A percentile compares a stretch with the other conserved stretches of the same genome.
These are phyloP conservation scores for Halocaridina rubra DNA, from an alignment of 2,888 invertebrate species.

Conservation along the genomic window DNA sequence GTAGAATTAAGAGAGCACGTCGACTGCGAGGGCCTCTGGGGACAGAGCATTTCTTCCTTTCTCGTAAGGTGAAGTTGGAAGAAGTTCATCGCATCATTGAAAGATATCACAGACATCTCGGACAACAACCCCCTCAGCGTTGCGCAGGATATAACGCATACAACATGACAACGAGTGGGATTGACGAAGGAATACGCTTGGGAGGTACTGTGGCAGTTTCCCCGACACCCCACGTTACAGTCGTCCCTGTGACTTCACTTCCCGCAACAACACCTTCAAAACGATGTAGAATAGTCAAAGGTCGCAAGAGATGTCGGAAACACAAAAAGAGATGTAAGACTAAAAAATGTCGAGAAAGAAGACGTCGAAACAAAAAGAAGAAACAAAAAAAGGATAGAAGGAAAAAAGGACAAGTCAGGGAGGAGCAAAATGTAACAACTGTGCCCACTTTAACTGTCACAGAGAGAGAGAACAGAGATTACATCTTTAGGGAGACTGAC, in stretches of 20 bases:
- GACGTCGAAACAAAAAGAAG: constrained; percentile 13
- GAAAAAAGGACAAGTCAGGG: not conserved
- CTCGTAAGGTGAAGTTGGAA: constrained; percentile 7
- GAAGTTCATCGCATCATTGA: constrained; percentile 29
- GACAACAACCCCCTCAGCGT: constrained; percentile 33
- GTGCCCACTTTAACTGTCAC: too few species aligned
- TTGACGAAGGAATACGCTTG: too few species aligned
- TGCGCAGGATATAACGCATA: constrained; percentile 41
- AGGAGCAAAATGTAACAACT: not conserved
- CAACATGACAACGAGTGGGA: not conserved
- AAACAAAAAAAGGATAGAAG: not conserved
- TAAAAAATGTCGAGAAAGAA: constrained; percentile 41
- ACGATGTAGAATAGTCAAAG: constrained; percentile 34
- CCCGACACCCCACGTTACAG: constrained; percentile 14
- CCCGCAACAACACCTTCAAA: not conserved
- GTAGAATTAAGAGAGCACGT: constrained; percentile 56
- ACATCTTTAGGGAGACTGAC: too few species aligned
- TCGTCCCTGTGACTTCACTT: constrained; percentile 2
- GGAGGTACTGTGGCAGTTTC: not conserved
- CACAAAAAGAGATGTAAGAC: constrained; percentile 32
- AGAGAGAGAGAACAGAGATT: too few species aligned
- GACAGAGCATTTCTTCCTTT: constrained; percentile 53
- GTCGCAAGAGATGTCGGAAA: constrained; percentile 32
- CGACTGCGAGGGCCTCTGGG: constrained; percentile 26
- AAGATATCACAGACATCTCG: constrained; percentile 24